phyloP scores from a whole-genome alignment of 2,888 invertebrate genomes.

The Drosophila macrospina region DNA sequence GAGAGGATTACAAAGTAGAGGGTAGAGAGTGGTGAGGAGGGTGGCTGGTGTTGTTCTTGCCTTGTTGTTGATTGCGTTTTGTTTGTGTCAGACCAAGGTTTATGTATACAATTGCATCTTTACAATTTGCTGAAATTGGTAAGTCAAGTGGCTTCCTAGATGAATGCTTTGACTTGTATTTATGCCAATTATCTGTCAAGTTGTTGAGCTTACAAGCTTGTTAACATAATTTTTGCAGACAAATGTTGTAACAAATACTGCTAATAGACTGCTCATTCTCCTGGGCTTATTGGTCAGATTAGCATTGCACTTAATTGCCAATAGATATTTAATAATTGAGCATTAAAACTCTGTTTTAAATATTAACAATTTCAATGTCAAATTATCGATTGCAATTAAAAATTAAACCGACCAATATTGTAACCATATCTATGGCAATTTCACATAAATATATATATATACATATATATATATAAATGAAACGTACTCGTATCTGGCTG shows the following conservation, averaged over 20 bases:
- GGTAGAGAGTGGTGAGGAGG: not conserved
- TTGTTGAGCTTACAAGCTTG: constrained; percentile 3
- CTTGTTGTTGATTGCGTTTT: constrained; percentile 8
- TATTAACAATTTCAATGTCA: constrained; percentile 11
- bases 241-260: not conserved
- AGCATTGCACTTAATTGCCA: not conserved
- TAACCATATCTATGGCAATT: constrained; percentile 1
- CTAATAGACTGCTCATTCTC: constrained; percentile 3
- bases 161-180: not conserved
- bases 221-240: not conserved
- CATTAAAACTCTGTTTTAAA: not conserved
- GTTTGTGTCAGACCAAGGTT: not conserved
- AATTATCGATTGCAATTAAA: constrained; percentile 1
- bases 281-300: constrained; percentile 7
- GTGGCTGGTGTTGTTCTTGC: not conserved
- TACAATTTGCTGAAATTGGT: constrained; percentile 2
- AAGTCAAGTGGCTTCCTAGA: constrained; percentile 3
- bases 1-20: not conserved
- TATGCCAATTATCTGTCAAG: constrained; percentile 12
- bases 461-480: not conserved
- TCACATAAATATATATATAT: not conserved
- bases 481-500: constrained; percentile 6
- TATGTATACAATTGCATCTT: constrained; percentile 5
- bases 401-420: constrained; percentile 6
- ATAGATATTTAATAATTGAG: constrained; percentile 4